Evolutionary conservation across 2,113 vertebrate species (phyloP).

Genomic region (Colossoma macropomum): DNA sequence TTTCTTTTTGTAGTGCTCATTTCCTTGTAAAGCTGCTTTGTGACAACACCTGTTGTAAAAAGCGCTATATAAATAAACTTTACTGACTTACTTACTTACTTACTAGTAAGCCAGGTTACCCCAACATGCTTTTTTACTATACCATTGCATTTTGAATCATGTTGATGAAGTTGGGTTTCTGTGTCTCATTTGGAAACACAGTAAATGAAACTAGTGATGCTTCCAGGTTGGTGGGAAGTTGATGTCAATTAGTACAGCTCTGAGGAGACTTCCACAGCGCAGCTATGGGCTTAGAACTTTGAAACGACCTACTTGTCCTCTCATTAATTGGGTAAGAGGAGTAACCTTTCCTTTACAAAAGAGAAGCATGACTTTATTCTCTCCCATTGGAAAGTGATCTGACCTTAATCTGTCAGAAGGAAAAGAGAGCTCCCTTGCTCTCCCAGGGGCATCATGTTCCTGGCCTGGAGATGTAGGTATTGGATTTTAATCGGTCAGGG

Average conservation of each 20-base stretch:
- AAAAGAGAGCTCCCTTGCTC: conserved; percentile 49
- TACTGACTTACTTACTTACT: too few species aligned
- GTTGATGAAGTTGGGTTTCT: not conserved
- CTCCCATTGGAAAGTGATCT: conserved; percentile 54
- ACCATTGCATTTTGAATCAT: not conserved
- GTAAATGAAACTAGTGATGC: conserved; percentile 11
- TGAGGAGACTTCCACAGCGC: conserved; percentile 28
- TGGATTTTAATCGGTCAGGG: conserved; percentile 47
- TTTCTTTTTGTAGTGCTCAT: too few species aligned
- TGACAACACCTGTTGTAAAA: too few species aligned
- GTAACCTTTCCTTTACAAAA: conserved; percentile 53
- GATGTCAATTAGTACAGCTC: conserved; percentile 50
- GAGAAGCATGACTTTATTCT: conserved; percentile 53
- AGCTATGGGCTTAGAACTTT: conserved; percentile 44
- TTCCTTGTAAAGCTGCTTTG: too few species aligned
- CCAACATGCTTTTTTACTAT: not conserved
- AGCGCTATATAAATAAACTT: too few species aligned
- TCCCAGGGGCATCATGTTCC: conserved; percentile 46
- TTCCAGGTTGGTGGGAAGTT: conserved; percentile 17
- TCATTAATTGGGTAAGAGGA: conserved; percentile 60
- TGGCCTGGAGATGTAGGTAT: conserved; percentile 45
- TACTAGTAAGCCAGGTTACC: too few species aligned
- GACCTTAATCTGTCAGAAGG: conserved; percentile 62
- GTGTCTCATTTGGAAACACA: not conserved
- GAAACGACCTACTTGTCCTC: conserved; percentile 57